phyloP scores from a whole-genome alignment of 2,797 vertebrate genomes.

The Anabacerthia variegaticeps region DNA sequence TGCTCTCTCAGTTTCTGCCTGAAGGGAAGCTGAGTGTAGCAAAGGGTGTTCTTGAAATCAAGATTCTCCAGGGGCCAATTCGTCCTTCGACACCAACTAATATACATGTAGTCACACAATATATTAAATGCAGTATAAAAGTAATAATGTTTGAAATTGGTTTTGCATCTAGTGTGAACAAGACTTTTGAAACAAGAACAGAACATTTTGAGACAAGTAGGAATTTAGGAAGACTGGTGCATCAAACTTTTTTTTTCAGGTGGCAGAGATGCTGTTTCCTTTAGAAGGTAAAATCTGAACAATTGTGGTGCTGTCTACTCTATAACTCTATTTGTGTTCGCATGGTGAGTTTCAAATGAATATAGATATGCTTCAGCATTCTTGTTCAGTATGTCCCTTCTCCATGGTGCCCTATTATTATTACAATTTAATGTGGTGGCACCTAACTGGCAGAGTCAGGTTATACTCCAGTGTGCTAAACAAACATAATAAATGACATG shows the following conservation, averaged over 20 bases:
- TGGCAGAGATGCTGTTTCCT: background rate
- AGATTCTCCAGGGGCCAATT: background rate
- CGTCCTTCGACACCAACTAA: background rate
- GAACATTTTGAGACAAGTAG: background rate
- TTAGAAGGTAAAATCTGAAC: background rate
- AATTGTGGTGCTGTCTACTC: background rate
- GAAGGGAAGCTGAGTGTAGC: background rate
- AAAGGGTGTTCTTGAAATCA: conserved; percentile 5
- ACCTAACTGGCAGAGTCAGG: conserved; percentile 35
- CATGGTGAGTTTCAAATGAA: background rate
- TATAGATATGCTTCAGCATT: background rate
- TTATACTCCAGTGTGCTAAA: conserved; percentile 36
- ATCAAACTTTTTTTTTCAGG: background rate
- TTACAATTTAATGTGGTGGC: conserved; percentile 27
- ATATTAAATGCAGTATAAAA: conserved; percentile 5
- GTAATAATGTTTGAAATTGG: background rate
- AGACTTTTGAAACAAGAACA: background rate
- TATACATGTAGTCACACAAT: background rate
- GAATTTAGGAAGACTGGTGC: background rate
- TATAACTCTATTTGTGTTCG: background rate
- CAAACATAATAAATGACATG: conserved; percentile 51
- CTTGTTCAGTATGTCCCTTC: background rate
- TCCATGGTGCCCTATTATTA: conserved; percentile 27
- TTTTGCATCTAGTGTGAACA: background rate
- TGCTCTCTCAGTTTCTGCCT: background rate